Percentiles rank a stretch among this genome's conserved stretches.
Conservation (phyloP, 2,113 vertebrate species). For the Cyprinus carpio region DNA sequence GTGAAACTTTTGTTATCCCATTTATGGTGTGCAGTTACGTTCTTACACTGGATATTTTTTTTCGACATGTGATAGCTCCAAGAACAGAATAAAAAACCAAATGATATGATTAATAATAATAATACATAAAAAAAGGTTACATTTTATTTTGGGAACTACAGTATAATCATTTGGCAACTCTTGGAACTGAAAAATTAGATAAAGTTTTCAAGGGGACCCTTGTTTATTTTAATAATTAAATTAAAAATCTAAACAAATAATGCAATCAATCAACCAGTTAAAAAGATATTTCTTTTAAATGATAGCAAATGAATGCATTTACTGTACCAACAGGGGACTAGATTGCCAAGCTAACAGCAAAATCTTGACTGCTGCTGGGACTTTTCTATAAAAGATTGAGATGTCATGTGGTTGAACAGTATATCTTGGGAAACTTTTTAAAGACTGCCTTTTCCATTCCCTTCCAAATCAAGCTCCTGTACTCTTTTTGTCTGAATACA, state of each 20-base stretch:
- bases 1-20: not conserved
- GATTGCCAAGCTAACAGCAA: not conserved
- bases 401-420: not conserved
- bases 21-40: not conserved
- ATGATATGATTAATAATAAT: not conserved
- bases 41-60: not conserved
- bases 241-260: not conserved
- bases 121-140: not conserved
- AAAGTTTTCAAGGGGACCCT: not conserved
- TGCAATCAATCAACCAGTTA: fast-evolving
- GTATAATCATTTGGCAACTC: no score
- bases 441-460: not conserved
- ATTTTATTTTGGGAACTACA: no score
- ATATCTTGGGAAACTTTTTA: not conserved
- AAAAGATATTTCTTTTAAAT: not conserved
- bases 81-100: not conserved
- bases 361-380: not conserved
- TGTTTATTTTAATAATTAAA: not conserved
- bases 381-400: not conserved
- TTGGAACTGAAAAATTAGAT: not conserved
- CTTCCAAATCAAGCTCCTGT: not conserved
- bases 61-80: not conserved
- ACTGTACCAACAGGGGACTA: not conserved
- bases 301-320: not conserved
- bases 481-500: not conserved